These are phyloP conservation scores for Actinia tenebrosa DNA, from an alignment of 64 coral and sea anemone genomes.

Conservation along the genomic window DNA sequence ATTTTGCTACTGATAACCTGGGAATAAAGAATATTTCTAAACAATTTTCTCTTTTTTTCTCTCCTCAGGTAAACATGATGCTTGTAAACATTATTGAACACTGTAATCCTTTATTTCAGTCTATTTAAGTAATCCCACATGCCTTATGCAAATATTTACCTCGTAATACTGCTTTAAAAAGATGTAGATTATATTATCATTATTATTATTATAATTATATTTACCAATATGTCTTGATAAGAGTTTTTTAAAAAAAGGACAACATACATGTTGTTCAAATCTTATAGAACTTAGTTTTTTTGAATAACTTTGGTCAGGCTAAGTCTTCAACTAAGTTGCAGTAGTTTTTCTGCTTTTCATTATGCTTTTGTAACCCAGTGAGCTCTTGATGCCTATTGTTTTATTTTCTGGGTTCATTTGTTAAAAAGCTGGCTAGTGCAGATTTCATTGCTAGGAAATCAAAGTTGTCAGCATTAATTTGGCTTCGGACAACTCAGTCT, in stretches of 20 bases:
- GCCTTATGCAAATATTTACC: neutral
- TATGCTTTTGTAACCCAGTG: neutral
- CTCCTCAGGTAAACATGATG: neutral
- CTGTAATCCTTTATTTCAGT: neutral
- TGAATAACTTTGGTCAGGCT: too few species aligned
- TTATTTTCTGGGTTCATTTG: too few species aligned
- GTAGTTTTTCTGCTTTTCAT: too few species aligned
- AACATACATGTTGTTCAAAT: neutral
- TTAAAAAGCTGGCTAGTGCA: too few species aligned
- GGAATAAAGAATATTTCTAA: too few species aligned
- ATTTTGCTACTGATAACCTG: too few species aligned
- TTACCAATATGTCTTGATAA: neutral
- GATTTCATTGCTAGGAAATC: too few species aligned
- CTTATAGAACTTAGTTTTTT: neutral
- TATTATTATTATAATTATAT: neutral
- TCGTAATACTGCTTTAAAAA: neutral
- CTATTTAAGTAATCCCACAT: conserved; percentile 1
- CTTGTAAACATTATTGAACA: neutral
- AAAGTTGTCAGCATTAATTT: too few species aligned
- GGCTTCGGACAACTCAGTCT: too few species aligned
- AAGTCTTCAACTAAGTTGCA: too few species aligned
- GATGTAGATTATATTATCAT: neutral
- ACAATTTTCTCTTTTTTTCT: neutral
- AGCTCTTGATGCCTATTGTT: neutral
- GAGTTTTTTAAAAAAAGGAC: neutral